Evolutionary conservation across 2,888 invertebrate species (phyloP).

Genomic region (Acleris sparsana): DNA sequence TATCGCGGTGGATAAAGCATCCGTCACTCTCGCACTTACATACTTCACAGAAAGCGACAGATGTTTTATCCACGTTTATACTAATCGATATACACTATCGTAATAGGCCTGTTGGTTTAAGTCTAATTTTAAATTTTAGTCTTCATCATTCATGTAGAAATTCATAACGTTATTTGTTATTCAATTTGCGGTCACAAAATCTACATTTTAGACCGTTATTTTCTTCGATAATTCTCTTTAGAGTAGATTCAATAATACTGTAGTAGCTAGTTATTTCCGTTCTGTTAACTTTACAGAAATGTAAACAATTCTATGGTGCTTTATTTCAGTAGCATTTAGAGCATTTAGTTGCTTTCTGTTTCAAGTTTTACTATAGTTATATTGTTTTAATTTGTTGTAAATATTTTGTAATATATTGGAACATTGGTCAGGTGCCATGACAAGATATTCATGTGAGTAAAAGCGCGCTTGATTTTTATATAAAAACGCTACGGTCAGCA

Average conservation of each 20-base stretch:
- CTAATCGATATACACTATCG: background rate
- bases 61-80: background rate
- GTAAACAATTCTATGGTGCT: constrained; percentile 59
- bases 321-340: constrained; percentile 73
- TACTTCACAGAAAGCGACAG: background rate
- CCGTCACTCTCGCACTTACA: too few species aligned
- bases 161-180: background rate
- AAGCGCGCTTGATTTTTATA: constrained; percentile 7
- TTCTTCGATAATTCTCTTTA: background rate
- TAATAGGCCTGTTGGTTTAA: too few species aligned
- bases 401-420: constrained; percentile 14
- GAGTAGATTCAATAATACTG: constrained; percentile 8
- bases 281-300: constrained; percentile 4
- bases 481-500: background rate
- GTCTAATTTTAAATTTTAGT: too few species aligned
- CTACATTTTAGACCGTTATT: background rate
- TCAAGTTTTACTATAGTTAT: constrained; percentile 34
- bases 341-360: constrained; percentile 71
- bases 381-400: constrained; percentile 50
- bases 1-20: too few species aligned
- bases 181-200: background rate
- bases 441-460: constrained; percentile 39
- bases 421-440: constrained; percentile 16
- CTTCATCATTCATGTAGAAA: too few species aligned
- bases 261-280: constrained; percentile 1